Base-by-base conservation (phyloP, 2,797 vertebrate genomes). In the Sebastes cheni region DNA sequence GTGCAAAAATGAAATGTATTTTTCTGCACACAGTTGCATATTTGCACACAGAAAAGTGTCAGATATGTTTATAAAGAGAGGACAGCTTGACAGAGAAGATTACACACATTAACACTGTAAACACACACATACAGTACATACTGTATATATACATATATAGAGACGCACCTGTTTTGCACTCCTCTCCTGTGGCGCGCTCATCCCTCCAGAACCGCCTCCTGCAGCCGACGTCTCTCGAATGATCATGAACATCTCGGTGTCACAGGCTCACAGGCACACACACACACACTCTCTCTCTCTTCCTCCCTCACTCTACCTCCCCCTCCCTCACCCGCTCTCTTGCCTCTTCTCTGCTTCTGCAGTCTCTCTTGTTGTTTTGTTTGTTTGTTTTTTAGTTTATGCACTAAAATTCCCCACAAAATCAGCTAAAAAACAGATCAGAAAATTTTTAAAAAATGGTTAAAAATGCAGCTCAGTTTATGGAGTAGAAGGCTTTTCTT, bases 241-340 rank as follows among this genome's bases (percentile, higher is more conserved):
- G 91, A 96, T 90, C 95, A 96, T 96, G 92, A 96, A 96, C 95
- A 96, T 96, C 87, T 82, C 85, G 60, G 79, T 82, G 88, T 79
- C 86, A 84, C 85, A 54, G 85, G 67, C 88, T 85, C 87, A 64
- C 42, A 46, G 6, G 6, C 74, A 13, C 75, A 52, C 87, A 22
- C 87, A 23, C 82, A 50, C 84, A 20, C 80, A 52, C 69, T 67
- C 62, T 20, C 27, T 20, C 27, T 32, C 29, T 20, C 72, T 67
- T 80, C 30, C 62, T 66, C 60, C 8, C 66, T 75, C 67, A 16
- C 81, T 71, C 80, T 2, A 83, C 65, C 87, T 79, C 88, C 80
- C 89, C 77, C 91, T 82, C 83, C 68, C 86, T 69, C 86, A 29
- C 87, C 72, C 62, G 56, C 75, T 72, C 86, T 42, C 67, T 52